Base-by-base conservation (phyloP, 2,888 invertebrate genomes). In the Podabrus alpinus region DNA sequence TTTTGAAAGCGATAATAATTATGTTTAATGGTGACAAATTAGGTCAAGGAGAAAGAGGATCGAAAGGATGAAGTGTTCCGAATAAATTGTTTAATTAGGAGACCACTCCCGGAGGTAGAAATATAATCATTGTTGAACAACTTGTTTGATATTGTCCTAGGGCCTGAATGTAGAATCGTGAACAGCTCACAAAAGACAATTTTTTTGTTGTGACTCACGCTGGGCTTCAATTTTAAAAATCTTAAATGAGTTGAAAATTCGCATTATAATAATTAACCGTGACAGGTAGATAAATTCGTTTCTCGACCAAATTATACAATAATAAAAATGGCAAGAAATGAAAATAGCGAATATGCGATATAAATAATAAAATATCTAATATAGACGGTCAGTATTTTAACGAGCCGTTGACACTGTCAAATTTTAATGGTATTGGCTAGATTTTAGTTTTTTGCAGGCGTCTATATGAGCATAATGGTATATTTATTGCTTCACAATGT, bases 401-500 rank as follows among this genome's bases (percentile, higher is more conserved):
- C 16, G 17, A 61, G 21, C 45, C 64, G 70, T 71, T 71, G 16
- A 62, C 71, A 68, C 15, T 66, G 68, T 45, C 71, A 68, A 68
- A 68, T 68, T 71, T 64, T 68, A 74, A 74, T 64, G 25, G 64
- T 19, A 64, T 62, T 64, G 21, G 21, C 60, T 29, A 70, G 70
- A 61, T 45, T 67, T 71, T 70, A 66, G 45, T 70, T 68, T 71
- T 74, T 74, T 70, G 64, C 62, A 74, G 71, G 68, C 74, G 71
- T 70, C 74, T 74, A 74, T 73, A 64, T 71, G 29, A 71, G 68
- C 69, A 72, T 70, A 68, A 71, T 75, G 66, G 67, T 70, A 75
- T 70, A 73, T 75, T 75, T 75, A 75, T 75, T 75, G 70, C 75
- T 61, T 72, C 45, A 75, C 68, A 72, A 75, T 77, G 77, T 77